Conservation (phyloP, 2,797 vertebrate genomes). For the Pipistrellus nathusii region DNA sequence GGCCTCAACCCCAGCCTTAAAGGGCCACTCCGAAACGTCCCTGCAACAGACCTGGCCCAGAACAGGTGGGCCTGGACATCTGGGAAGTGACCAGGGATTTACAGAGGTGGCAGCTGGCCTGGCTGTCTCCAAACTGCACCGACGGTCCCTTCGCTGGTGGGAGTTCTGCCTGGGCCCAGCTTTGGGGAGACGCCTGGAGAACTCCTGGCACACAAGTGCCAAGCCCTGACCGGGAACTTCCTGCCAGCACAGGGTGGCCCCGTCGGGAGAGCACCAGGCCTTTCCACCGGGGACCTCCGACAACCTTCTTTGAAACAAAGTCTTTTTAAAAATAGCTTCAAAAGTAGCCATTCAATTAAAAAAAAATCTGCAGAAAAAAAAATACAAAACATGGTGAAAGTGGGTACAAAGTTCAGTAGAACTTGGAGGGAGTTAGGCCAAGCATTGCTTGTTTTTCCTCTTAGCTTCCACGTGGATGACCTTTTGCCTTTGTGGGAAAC, state of each 20-base stretch:
- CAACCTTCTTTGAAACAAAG: conserved; percentile 13
- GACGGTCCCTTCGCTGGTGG: not conserved
- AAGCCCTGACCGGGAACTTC: not conserved
- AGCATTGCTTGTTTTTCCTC: too few species aligned
- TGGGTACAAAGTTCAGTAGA: not conserved
- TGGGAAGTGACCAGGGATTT: not conserved
- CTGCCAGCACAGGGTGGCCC: accelerated
- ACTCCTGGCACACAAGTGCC: accelerated
- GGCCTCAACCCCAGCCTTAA: not conserved
- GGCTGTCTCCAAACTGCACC: not conserved
- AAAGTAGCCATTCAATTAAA: not conserved
- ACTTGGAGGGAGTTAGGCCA: not conserved
- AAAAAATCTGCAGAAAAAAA: conserved; percentile 24
- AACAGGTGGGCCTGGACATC: not conserved
- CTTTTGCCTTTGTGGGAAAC: not conserved
- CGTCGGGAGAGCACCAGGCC: not conserved
- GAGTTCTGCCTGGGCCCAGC: not conserved
- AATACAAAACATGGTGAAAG: not conserved
- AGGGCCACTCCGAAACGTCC: not conserved
- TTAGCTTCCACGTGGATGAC: not conserved
- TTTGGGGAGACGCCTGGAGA: not conserved
- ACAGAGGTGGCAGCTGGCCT: not conserved
- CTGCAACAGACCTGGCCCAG: not conserved
- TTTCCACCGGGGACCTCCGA: not conserved
- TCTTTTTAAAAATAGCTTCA: conserved; percentile 54